Conservation (phyloP, 2,888 invertebrate genomes). For the Timema cristinae region DNA sequence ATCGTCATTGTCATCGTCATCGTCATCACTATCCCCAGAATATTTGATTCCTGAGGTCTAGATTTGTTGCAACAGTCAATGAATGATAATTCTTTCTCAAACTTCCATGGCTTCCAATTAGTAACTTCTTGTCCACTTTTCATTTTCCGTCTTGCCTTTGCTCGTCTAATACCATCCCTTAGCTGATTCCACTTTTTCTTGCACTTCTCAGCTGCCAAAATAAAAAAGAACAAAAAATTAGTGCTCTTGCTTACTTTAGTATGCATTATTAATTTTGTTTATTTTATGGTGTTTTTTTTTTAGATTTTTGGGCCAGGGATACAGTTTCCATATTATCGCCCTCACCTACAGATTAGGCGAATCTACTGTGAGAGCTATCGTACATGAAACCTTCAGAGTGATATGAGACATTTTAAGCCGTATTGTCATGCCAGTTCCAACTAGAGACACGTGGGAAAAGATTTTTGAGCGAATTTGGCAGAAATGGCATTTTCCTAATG, state of each 20-base stretch:
- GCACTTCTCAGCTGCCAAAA: not conserved
- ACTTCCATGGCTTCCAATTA: not conserved
- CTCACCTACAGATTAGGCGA: not conserved
- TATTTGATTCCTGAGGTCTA: not conserved
- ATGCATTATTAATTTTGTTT: too few relatives aligned
- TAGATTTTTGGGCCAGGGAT: not conserved
- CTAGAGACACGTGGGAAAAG: not conserved
- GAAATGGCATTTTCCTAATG: constrained; percentile 1
- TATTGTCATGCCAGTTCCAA: not conserved
- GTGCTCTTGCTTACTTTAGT: not conserved
- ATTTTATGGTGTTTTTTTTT: too few relatives aligned
- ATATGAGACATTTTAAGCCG: not conserved
- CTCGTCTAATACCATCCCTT: not conserved
- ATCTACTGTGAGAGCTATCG: not conserved
- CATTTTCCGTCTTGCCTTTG: not conserved
- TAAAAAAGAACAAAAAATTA: not conserved
- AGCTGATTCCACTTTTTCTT: not conserved
- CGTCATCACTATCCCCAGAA: not conserved
- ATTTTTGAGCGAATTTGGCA: not conserved
- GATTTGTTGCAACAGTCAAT: not conserved
- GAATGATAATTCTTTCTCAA: too few relatives aligned
- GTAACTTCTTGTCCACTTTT: not conserved
- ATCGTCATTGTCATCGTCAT: not conserved
- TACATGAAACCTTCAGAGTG: not conserved
- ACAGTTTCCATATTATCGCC: not conserved